These are phyloP conservation scores for Tachycineta bicolor DNA, from an alignment of 2,113 vertebrate genomes.

Conservation along the genomic window DNA sequence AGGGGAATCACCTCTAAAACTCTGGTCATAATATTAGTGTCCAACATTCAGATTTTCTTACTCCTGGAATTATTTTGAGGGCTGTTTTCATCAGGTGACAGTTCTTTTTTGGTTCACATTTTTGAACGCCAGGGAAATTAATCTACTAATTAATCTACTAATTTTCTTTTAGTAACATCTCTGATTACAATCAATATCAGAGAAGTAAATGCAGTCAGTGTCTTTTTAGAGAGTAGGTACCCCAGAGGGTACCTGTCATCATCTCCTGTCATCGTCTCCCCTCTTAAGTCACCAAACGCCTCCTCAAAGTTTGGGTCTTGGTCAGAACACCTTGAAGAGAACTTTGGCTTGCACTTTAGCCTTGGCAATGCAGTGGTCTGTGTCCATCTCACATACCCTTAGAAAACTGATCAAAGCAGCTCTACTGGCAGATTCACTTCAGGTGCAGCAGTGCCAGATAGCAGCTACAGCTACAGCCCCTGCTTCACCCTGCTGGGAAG, in stretches of 20 bases:
- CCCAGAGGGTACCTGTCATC: neutral
- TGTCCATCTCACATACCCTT: neutral
- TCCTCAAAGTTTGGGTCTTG: neutral
- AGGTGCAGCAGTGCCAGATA: neutral
- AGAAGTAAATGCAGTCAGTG: neutral
- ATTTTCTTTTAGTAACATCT: neutral
- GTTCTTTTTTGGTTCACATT: neutral
- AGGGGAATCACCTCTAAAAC: neutral
- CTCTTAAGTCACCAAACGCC: neutral
- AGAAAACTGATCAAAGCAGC: neutral
- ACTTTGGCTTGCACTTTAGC: neutral
- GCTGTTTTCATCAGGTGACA: neutral
- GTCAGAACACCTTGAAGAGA: neutral
- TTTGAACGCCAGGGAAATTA: neutral
- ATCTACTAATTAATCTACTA: neutral
- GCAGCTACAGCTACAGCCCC: rapidly evolving
- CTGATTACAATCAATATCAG: neutral
- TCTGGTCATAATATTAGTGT: neutral
- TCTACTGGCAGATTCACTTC: neutral
- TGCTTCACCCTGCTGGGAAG: neutral
- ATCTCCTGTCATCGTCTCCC: neutral
- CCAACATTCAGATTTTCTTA: neutral
- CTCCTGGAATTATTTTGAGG: neutral
- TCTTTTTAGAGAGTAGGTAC: neutral
- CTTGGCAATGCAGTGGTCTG: neutral